Conservation (phyloP, 2,888 invertebrate genomes). For the Leucozona laternaria region DNA sequence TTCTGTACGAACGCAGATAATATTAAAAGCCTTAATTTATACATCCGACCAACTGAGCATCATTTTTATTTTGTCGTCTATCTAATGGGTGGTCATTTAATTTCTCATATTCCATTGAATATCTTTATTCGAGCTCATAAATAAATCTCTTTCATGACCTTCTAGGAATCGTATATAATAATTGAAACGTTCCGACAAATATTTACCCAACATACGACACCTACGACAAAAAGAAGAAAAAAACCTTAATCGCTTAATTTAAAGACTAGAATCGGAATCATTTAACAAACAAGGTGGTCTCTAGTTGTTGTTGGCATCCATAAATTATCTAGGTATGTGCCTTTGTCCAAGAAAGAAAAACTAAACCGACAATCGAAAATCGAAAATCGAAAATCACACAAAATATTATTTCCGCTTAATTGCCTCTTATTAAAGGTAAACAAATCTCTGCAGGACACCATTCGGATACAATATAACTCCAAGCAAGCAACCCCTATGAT, state of each 20-base stretch:
- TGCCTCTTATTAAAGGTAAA: constrained; percentile 76
- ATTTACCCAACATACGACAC: constrained; percentile 69
- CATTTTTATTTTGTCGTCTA: background rate
- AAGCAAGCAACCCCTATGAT: constrained; percentile 49
- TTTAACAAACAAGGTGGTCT: constrained; percentile 67
- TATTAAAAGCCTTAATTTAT: too few species aligned
- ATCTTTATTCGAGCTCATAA: constrained; percentile 10
- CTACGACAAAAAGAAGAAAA: constrained; percentile 29
- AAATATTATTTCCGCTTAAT: constrained; percentile 77
- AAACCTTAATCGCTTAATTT: constrained; percentile 45
- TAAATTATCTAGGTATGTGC: constrained; percentile 12
- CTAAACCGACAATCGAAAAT: constrained; percentile 62
- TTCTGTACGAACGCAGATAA: too few species aligned
- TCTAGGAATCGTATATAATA: constrained; percentile 46
- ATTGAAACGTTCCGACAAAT: constrained; percentile 71
- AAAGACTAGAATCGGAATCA: constrained; percentile 35
- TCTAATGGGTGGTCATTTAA: constrained; percentile 20
- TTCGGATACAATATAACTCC: constrained; percentile 66
- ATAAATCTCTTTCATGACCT: constrained; percentile 24
- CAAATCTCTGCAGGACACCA: constrained; percentile 73
- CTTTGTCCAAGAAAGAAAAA: background rate
- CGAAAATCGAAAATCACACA: constrained; percentile 66
- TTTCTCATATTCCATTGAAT: background rate
- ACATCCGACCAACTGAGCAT: too few species aligned
- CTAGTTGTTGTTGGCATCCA: constrained; percentile 42